phyloP scores from a whole-genome alignment of 2,888 invertebrate species.

The Mimachlamys varia region DNA sequence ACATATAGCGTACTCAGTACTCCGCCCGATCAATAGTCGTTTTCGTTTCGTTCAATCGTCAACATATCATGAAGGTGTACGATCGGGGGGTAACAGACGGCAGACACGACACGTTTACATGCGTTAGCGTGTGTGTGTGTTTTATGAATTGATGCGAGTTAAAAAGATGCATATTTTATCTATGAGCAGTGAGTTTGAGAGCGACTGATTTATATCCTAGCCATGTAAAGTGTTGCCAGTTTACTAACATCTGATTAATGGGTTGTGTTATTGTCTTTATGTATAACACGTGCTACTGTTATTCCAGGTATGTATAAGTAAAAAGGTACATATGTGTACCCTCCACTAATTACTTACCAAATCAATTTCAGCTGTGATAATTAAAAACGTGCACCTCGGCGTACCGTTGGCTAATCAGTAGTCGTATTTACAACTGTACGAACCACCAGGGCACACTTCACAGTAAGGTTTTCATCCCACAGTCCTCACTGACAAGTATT shows the following conservation, averaged over 20 bases:
- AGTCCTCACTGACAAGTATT: no score
- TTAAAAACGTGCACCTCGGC: neutral
- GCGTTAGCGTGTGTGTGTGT: neutral
- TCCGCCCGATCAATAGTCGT: constrained; percentile 1
- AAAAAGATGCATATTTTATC: neutral
- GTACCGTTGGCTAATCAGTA: neutral
- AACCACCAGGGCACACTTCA: neutral
- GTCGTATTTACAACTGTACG: neutral
- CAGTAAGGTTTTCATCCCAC: no score
- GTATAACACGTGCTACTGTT: neutral
- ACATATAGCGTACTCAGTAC: constrained; percentile 42
- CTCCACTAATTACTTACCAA: neutral
- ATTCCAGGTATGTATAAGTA: neutral
- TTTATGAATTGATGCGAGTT: neutral
- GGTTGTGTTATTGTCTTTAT: neutral
- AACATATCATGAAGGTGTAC: constrained; percentile 25
- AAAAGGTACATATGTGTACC: neutral
- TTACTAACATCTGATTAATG: neutral
- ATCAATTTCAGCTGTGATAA: constrained; percentile 21
- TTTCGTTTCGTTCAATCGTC: constrained; percentile 36
- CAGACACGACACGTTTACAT: neutral
- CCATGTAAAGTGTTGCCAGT: no score
- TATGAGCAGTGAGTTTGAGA: neutral
- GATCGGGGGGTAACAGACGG: constrained; percentile 24
- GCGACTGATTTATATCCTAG: neutral